phyloP scores from a whole-genome alignment of 2,113 vertebrate genomes.

The Colaptes auratus region DNA sequence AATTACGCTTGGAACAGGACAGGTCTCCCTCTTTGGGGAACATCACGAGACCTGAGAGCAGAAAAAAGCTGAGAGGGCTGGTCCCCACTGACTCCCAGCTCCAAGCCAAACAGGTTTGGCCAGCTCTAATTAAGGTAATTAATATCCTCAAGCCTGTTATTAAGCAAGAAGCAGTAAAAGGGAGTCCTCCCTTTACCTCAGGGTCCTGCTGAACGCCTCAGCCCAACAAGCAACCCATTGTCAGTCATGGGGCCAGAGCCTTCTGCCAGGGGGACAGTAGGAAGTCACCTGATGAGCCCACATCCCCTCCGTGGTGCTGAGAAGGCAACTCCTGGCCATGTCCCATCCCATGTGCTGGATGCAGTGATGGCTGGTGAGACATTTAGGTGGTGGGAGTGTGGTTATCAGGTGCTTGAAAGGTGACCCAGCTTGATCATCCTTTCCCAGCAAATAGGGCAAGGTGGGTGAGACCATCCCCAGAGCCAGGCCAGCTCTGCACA shows the following conservation, averaged over 20 bases:
- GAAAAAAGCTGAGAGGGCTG: constrained; percentile 55
- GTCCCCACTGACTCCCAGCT: constrained; percentile 45
- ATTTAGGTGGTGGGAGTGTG: background rate
- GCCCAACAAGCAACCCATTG: constrained; percentile 58
- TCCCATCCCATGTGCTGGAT: background rate
- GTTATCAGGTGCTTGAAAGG: background rate
- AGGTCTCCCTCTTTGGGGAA: constrained; percentile 2
- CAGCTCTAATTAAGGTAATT: constrained; percentile 69
- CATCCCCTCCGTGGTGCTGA: rapidly evolving
- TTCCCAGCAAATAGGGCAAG: rapidly evolving
- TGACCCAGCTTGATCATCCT: background rate
- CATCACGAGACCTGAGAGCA: constrained; percentile 34
- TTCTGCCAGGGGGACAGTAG: background rate
- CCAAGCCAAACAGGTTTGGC: constrained; percentile 68
- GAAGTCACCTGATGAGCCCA: background rate
- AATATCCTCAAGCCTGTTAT: constrained; percentile 72
- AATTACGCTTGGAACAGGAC: constrained; percentile 20
- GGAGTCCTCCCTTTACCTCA: constrained; percentile 50
- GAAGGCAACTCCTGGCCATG: background rate
- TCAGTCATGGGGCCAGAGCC: background rate
- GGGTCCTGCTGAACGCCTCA: background rate
- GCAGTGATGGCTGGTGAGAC: rapidly evolving
- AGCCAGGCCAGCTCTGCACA: background rate
- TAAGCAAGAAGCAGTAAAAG: constrained; percentile 56
- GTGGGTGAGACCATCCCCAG: background rate